Conservation (phyloP, 53 echinoderm and acorn worm genomes). For the Echinometra lucunter region DNA sequence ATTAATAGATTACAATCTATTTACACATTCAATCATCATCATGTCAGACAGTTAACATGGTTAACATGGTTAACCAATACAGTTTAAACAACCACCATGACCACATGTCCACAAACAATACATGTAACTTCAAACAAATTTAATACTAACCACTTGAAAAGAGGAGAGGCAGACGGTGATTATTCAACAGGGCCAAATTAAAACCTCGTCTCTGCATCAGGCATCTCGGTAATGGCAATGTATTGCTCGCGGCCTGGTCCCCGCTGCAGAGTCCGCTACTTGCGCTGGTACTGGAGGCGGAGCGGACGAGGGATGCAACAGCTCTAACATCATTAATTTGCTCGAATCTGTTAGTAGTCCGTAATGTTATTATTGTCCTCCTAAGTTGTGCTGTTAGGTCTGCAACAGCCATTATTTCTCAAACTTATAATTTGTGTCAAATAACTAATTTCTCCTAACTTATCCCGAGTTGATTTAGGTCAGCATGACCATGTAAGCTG, state of each 20-base stretch:
- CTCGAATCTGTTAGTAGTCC: neutral
- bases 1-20: too few relatives aligned
- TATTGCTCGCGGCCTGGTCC: neutral
- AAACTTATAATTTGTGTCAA: neutral
- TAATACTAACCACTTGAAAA: neutral
- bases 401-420: conserved; percentile 20
- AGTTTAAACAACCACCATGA: too few relatives aligned
- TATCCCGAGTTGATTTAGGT: neutral
- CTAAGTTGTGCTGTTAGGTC: conserved; percentile 20
- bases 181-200: neutral
- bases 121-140: too few relatives aligned
- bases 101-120: too few relatives aligned
- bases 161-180: neutral
- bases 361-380: neutral
- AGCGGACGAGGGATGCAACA: neutral
- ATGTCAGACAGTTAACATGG: too few relatives aligned
- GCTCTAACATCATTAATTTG: neutral
- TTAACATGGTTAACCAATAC: too few relatives aligned
- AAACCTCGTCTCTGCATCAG: neutral
- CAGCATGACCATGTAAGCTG: neutral
- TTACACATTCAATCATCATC: too few relatives aligned
- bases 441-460: neutral
- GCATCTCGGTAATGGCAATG: neutral
- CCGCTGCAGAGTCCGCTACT: neutral
- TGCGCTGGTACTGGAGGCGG: neutral